Evolutionary conservation across 2,888 invertebrate genomes (phyloP).

Genomic region (Eueremaeus valkanovi): DNA sequence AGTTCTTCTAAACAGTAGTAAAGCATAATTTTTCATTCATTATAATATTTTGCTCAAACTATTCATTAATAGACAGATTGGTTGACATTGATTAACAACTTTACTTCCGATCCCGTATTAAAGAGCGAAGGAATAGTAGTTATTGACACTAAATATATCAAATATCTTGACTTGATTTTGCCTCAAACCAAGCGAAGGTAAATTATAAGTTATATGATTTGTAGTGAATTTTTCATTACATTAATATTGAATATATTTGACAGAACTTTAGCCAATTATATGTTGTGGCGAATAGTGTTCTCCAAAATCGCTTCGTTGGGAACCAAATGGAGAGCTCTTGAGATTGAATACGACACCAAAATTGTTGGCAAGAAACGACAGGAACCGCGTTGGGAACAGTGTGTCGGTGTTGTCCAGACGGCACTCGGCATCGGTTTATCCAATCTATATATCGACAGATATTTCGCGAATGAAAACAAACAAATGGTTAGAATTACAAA

Average conservation of each 20-base stretch:
- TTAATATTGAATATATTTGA: background rate
- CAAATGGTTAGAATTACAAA: slow-evolving; percentile 55
- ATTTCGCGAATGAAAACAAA: slow-evolving; percentile 80
- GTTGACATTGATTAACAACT: slow-evolving; percentile 71
- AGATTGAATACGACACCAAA: slow-evolving; percentile 72
- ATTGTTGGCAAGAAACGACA: slow-evolving; percentile 62
- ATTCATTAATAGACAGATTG: slow-evolving; percentile 41
- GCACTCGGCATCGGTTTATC: slow-evolving; percentile 46
- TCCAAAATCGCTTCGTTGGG: slow-evolving; percentile 45
- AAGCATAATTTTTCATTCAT: background rate
- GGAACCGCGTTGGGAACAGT: slow-evolving; percentile 86
- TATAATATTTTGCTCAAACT: background rate
- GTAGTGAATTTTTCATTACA: background rate
- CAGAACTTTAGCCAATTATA: slow-evolving; percentile 72
- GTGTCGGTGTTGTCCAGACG: slow-evolving; percentile 60
- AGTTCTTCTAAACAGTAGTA: background rate
- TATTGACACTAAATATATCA: slow-evolving; percentile 56
- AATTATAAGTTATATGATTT: background rate
- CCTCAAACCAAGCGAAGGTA: slow-evolving; percentile 37
- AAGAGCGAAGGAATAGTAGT: slow-evolving; percentile 74
- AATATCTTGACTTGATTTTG: slow-evolving; percentile 32
- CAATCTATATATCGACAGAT: slow-evolving; percentile 79
- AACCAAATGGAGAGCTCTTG: slow-evolving; percentile 61
- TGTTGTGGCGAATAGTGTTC: slow-evolving; percentile 76
- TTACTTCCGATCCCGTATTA: slow-evolving; percentile 59